Evolutionary conservation across 2,113 vertebrate species (phyloP), one percentile per base, ranked within the genome.

Genomic region (Aptenodytes patagonicus): DNA sequence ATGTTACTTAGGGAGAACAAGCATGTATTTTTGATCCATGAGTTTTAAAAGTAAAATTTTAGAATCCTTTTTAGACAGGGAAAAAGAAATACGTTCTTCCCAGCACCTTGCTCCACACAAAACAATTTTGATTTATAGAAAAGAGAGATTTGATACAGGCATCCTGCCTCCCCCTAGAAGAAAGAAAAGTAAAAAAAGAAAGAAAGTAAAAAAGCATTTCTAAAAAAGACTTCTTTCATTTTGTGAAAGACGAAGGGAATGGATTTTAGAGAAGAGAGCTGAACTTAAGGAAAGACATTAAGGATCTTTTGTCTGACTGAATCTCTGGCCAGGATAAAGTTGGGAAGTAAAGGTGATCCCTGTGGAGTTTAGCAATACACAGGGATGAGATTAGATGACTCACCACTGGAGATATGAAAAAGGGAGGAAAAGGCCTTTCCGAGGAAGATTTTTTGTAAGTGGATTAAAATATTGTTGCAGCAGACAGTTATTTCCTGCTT

Each of bases 331-430:
- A 34, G 83, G 58, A 80, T 97, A 95, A 96, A 97, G 93, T 97
- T 97, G 76, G 96, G 81, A 97, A 94, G 89, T 96, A 97, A 97
- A 96, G 95, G 93, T 79, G 86, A 95, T 94, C 82, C 95, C 96
- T 95, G 90, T 87, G 92, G 97, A 98, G 97, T 97, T 96, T 95
- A 93, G 96, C 93, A 97, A 96, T 93, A 95, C 79, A 46, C 47
- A 90, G 83, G 78, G 69, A 93, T 89, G 80, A 95, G 89, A 97
- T 95, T 70, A 90, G 75, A 91, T 97, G 93, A 92, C 73, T 97
- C 88, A 93, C 76, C 78, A 57, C 61, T 38, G 75, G 87, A 96
- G 65, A 93, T 78, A 95, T 58, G 85, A 97, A 96, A 94, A 97
- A 95, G 83, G 73, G 66, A 66, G 68, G 64, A 91, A 94, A 96